phyloP scores from a whole-genome alignment of 2,113 vertebrate species.

The Ictidomys tridecemlineatus region DNA sequence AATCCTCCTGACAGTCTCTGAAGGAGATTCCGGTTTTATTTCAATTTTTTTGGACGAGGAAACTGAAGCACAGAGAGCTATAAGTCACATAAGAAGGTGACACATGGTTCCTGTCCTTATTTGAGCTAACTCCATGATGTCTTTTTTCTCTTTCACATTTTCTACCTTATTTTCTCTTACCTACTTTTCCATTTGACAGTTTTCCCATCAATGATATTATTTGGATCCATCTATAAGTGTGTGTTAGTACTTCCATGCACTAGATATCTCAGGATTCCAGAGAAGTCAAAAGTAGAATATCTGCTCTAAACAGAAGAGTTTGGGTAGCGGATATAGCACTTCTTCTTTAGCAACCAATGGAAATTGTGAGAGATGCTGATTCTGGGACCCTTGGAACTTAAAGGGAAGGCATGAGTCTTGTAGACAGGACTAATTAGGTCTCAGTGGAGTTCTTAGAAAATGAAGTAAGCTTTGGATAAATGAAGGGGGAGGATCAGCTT shows the following conservation, averaged over 20 bases:
- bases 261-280: neutral
- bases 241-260: neutral
- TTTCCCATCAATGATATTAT: neutral
- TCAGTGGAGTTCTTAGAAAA: neutral
- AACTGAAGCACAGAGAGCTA: neutral
- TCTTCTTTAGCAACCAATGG: neutral
- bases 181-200: neutral
- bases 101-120: neutral
- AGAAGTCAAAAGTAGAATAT: neutral
- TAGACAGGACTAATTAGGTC: neutral
- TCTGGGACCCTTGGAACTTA: neutral
- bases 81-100: neutral
- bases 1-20: conserved; percentile 17
- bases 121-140: neutral
- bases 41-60: neutral
- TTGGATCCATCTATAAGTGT: neutral
- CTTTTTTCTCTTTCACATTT: neutral
- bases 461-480: neutral
- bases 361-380: neutral
- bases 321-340: neutral
- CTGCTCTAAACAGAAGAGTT: neutral
- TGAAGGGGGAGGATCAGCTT: neutral
- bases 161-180: neutral
- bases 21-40: neutral
- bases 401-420: neutral